These are phyloP conservation scores for Capitulum mitella DNA, from an alignment of 2,888 invertebrate genomes.

Conservation along the genomic window DNA sequence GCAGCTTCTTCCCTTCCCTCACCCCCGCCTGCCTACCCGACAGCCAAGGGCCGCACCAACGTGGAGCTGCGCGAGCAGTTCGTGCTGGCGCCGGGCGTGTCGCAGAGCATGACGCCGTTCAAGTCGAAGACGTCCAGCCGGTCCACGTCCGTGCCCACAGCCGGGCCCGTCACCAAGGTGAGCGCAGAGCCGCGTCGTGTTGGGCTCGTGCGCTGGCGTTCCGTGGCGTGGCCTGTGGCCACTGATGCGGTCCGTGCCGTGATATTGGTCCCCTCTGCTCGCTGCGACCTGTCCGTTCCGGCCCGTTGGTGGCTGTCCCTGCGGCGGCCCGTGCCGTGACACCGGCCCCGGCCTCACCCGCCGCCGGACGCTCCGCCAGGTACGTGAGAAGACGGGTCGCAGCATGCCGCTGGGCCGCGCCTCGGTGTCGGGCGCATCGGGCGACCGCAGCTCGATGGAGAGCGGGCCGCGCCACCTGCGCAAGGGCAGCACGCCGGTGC, in stretches of 20 bases:
- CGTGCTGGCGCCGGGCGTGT: slow-evolving; percentile 95
- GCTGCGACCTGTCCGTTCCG: too few relatives aligned
- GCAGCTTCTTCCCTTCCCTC: background rate
- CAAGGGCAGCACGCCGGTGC: slow-evolving; percentile 50
- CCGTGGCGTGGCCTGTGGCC: too few relatives aligned
- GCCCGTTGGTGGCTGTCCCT: too few relatives aligned
- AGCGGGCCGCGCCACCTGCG: background rate
- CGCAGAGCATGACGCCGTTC: slow-evolving; percentile 98
- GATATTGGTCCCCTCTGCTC: too few relatives aligned
- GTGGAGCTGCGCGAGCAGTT: slow-evolving; percentile 98
- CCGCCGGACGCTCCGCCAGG: slow-evolving; percentile 50
- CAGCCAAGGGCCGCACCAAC: slow-evolving; percentile 99
- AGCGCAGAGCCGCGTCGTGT: slow-evolving; percentile 32
- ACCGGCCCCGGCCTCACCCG: background rate
- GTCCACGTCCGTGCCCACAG: slow-evolving; percentile 46
- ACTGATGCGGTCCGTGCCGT: too few relatives aligned
- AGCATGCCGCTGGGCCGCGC: slow-evolving; percentile 76
- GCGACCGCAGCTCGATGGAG: slow-evolving; percentile 67
- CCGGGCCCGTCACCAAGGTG: slow-evolving; percentile 96
- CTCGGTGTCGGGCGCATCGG: slow-evolving; percentile 77
- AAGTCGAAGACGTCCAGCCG: slow-evolving; percentile 62
- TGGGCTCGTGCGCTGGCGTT: too few relatives aligned
- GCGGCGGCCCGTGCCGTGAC: too few relatives aligned
- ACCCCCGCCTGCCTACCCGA: slow-evolving; percentile 33
- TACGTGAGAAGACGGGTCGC: slow-evolving; percentile 81